phyloP scores from a whole-genome alignment of 1,140 invertebrate genomes.

The Paraescarpia echinospica region DNA sequence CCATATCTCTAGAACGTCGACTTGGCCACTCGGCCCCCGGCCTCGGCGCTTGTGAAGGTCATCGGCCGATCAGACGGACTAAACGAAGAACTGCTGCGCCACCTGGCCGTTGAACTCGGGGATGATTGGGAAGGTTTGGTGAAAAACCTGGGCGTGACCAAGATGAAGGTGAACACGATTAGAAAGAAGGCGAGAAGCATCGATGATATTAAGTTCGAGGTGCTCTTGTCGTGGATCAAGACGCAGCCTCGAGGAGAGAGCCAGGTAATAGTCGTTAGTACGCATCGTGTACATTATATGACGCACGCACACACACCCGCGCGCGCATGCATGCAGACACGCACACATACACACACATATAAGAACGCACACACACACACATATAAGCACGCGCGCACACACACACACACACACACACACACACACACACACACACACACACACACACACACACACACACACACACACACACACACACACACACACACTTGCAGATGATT shows the following conservation, averaged over 20 bases:
- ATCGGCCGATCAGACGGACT: background rate
- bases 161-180: background rate
- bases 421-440: no score
- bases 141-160: background rate
- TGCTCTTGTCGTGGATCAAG: slow-evolving; percentile 12
- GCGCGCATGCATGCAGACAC: no score
- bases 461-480: no score
- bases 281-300: background rate
- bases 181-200: background rate
- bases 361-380: no score
- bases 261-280: background rate
- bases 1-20: background rate
- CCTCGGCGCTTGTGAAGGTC: background rate
- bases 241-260: background rate
- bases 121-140: slow-evolving; percentile 4
- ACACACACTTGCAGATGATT: no score
- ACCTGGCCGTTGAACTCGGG: background rate
- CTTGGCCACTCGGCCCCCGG: background rate
- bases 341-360: no score
- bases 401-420: background rate
- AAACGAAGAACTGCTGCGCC: background rate
- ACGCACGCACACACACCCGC: background rate
- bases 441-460: no score
- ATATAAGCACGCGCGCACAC: no score
- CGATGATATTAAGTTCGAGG: slow-evolving; percentile 14